Evolutionary conservation across 2,113 vertebrate genomes (phyloP), one percentile per base, ranked within the genome.

Genomic region (Callipepla squamata): DNA sequence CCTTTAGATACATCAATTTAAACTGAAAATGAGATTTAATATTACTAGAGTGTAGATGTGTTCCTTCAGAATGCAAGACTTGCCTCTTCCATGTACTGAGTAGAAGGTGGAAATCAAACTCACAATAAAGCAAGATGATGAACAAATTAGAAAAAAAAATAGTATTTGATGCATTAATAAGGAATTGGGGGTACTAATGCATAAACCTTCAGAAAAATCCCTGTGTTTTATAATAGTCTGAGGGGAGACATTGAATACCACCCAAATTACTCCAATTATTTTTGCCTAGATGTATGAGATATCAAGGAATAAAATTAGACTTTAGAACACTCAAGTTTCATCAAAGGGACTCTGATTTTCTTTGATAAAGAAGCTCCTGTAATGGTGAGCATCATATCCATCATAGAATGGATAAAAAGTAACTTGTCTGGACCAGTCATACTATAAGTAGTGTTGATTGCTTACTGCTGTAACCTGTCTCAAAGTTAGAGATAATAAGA

Each of bases 181-280:
- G 25, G 5, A 91, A 75, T 1, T 45, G 6, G 5, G 44, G 44
- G 44, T 44, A 78, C 47, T 5, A 20, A 55, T 16, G 13, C 7
- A 63, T 87, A 45, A 8, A 28, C 1, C 25, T 75, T 87, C 59
- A 42, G 11, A 62, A 89, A 80, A 74, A 4, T 62, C 13, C 15
- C 58, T 11, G 30, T 48, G 6, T 73, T 79, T 82, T 51, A 22
- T 5, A 34, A 38, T 23, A 90, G 16, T 34, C n/a, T 80, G 26
- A 86, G 16, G 44, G 44, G 21, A 47, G 5, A 50, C 0, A 2
- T 7, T 73, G 40, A 17, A 55, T 55, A 17, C 4, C 11, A 28
- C 7, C 21, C 4, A 0, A 13, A 22, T 55, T 34, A 15, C 2
- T 8, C 25, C 6, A n/a, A 0, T 40, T 92, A 58, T 20, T 15